Evolutionary conservation across 2,797 vertebrate species (phyloP), one percentile per base, ranked within the genome.

Genomic region (Enteromius argenteus): DNA sequence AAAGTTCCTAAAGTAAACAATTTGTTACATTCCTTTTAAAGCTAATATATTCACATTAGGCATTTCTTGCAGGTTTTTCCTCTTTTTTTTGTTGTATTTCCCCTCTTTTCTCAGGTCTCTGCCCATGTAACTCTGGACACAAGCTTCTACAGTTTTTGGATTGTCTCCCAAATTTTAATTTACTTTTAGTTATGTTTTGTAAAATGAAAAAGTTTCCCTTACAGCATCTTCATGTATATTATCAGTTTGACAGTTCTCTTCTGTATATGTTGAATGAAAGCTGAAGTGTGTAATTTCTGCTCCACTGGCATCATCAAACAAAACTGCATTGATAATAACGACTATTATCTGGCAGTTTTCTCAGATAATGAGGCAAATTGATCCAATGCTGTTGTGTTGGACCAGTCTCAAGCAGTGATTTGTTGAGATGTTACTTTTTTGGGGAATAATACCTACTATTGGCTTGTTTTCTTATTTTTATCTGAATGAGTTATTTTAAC

Each of bases 181-280:
- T 27, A 30, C 35, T 32, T 82, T 64, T 64, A 39, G 35, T 51
- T 82, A 37, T 62, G 10, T 74, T 74, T 74, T 74, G 46, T 78
- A 27, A 46, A 82, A 64, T 35, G 8, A 30, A 82, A 51, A 74
- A 1, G 30, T 2, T 82, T 66, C 32, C 42, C 58, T 66, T 75
- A 37, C 64, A 17, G 37, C 42, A 49, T 73, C 21, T 82, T 82
- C 30, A 53, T 74, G 72, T 74, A 66, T 82, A 51, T 51, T 66
- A 74, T 62, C 58, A 75, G 69, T 74, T 82, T 37, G 42, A 35
- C 30, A 39, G 4, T 72, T 81, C 51, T 80, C 8, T 51, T 82
- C 58, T 75, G n/a, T 82, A 60, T 82, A 66, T 23, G n/a, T 35
- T 82, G 71, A 81, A 72, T 35, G 67, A 71, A 72, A 72, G 79